phyloP scores from a whole-genome alignment of 2,888 invertebrate species.

The Calameuta filiformis region DNA sequence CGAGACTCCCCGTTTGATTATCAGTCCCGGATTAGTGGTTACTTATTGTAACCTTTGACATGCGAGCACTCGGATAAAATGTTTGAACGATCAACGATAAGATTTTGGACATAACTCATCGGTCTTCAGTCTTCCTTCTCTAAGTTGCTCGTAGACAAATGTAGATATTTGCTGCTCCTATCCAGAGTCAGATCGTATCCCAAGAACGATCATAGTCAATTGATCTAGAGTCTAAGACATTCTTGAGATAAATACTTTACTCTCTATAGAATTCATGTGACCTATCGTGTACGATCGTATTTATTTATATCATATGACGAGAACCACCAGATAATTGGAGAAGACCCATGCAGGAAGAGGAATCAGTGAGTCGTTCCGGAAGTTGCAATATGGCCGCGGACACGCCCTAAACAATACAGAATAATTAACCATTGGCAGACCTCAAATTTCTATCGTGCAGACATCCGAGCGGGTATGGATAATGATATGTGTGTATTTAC shows the following conservation, averaged over 20 bases:
- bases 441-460: conserved; percentile 37
- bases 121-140: conserved; percentile 2
- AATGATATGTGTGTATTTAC: conserved; percentile 61
- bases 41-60: conserved; percentile 46
- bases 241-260: background rate
- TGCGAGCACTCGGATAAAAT: conserved; percentile 41
- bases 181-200: background rate
- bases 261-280: background rate
- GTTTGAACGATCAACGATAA: conserved; percentile 46
- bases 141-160: conserved; percentile 3
- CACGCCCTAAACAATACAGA: conserved; percentile 31
- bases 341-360: background rate
- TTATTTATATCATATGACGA: background rate
- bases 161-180: conserved; percentile 2
- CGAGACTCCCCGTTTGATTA: conserved; percentile 34
- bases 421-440: conserved; percentile 43
- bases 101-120: conserved; percentile 48
- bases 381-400: background rate
- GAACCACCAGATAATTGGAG: background rate
- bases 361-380: background rate
- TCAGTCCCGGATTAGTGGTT: conserved; percentile 36
- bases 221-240: background rate
- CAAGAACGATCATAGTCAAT: background rate
- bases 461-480: conserved; percentile 29
- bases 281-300: background rate